Evolutionary conservation across 1,140 invertebrate genomes (phyloP), one percentile per base, ranked within the genome.

Genomic region (Theocolax elegans): DNA sequence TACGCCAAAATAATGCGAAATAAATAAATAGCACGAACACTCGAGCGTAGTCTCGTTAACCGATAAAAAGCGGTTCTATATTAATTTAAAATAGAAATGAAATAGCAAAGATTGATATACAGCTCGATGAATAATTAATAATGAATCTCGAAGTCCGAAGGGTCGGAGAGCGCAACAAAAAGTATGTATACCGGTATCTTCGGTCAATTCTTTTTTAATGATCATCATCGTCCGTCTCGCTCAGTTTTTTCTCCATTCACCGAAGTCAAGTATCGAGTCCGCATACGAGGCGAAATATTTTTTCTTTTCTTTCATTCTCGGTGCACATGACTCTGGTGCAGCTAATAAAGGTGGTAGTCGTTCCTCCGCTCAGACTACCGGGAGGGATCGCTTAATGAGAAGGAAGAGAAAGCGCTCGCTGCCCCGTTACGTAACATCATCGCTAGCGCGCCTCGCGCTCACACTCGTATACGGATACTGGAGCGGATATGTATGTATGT

Each of bases 391-490:
- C 64, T 64, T 74, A 66, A 72, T 75, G 72, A 74, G 72, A 74
- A 72, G 72, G 63, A 70, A 71, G 46, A 49, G 59, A 25, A 63
- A 54, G 59, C 56, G 15, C 21, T 27, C 40, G 59, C 40, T 27
- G 59, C 35, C 66, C 67, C 76, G 75, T 81, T 77, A 76, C 74
- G 74, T 80, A 81, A 81, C 77, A 77, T 80, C 77, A 75, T 77
- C 74, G 74, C 68, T 49, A 31, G 71, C 72, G 75, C 76, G 76
- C 75, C 76, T 77, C 67, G 72, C 74, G 4, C 10, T 6, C 10
- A 35, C 10, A 35, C 31, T 6, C 74, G 77, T 62, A 58, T 62
- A 72, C 44, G 15, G 15, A 23, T 31, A 31, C 31, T 6, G 31
- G 27, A 3, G 15, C 15, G 15, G 12, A 29, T 9, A 19, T 29